Evolutionary conservation across 2,888 invertebrate species (phyloP).

Genomic region (Campaea margaritaria): DNA sequence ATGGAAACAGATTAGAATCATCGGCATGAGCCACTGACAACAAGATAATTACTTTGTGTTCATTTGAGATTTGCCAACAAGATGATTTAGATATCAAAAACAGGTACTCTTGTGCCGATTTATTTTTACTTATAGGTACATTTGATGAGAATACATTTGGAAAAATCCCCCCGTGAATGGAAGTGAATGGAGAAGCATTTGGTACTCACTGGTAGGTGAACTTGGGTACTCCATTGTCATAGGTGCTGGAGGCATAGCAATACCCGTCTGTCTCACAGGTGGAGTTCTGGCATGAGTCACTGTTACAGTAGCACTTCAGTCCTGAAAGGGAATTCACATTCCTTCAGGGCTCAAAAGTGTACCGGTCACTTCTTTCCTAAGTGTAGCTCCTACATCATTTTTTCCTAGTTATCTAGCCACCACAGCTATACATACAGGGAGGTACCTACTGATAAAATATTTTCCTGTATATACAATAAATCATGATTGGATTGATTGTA

Average conservation of each 20-base stretch:
- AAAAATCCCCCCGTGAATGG: conserved; percentile 1
- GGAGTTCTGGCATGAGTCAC: conserved; percentile 90
- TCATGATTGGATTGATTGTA: background rate
- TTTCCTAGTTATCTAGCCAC: no score
- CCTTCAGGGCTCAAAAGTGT: background rate
- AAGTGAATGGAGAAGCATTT: conserved; percentile 2
- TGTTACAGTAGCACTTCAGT: conserved; percentile 94
- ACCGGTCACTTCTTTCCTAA: no score
- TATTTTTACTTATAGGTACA: background rate
- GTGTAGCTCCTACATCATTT: no score
- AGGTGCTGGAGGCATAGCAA: conserved; percentile 92
- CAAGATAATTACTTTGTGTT: conserved; percentile 60
- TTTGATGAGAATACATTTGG: conserved; percentile 15
- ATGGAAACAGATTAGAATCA: conserved; percentile 67
- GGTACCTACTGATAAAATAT: no score
- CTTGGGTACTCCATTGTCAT: conserved; percentile 86
- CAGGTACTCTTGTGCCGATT: conserved; percentile 9
- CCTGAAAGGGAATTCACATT: conserved; percentile 71
- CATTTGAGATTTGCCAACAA: conserved; percentile 66
- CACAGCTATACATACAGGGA: no score
- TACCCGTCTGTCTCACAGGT: conserved; percentile 96
- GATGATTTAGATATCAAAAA: background rate
- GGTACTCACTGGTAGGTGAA: conserved; percentile 91
- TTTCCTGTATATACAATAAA: no score
- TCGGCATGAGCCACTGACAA: conserved; percentile 35